A percentile compares a stretch with the other conserved stretches of the same genome.
These are phyloP conservation scores for Caenorhabditis sp. DNA, from an alignment of 2,888 invertebrate species.

Conservation along the genomic window DNA sequence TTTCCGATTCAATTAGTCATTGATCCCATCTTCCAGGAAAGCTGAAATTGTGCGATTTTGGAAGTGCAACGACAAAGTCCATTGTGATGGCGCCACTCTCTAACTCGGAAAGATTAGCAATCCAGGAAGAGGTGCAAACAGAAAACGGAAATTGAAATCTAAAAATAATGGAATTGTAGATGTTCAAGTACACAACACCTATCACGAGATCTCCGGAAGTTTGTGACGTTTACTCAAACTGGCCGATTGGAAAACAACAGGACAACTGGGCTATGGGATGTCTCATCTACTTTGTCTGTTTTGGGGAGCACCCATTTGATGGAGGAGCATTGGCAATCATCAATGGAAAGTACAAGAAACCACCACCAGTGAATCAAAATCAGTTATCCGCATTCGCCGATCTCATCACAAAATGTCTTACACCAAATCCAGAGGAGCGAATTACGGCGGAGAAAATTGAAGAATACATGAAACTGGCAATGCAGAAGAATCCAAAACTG, in stretches of 20 bases:
- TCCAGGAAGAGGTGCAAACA: constrained; percentile 58
- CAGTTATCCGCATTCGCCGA: constrained; percentile 57
- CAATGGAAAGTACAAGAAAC: constrained; percentile 65
- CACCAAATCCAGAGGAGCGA: constrained; percentile 59
- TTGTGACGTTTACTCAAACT: constrained; percentile 64
- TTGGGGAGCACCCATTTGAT: constrained; percentile 65
- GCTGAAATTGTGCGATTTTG: constrained; percentile 67
- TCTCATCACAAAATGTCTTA: constrained; percentile 57
- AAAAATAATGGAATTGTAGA: constrained; percentile 28
- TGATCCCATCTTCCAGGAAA: constrained; percentile 34
- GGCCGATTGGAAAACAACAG: constrained; percentile 62
- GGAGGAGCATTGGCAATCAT: constrained; percentile 62
- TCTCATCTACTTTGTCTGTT: constrained; percentile 62
- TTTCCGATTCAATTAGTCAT: constrained; percentile 25
- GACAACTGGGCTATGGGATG: constrained; percentile 67
- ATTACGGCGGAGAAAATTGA: constrained; percentile 54
- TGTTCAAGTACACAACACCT: constrained; percentile 65
- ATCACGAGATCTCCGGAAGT: constrained; percentile 65
- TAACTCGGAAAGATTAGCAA: constrained; percentile 50
- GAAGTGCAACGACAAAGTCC: constrained; percentile 62
- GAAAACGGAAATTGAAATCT: not conserved
- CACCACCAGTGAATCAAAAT: constrained; percentile 54
- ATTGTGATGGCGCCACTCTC: constrained; percentile 56
- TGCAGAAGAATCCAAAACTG: constrained; percentile 58
- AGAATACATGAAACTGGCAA: constrained; percentile 53